Percentiles rank a stretch among this genome's conserved stretches.
phyloP scores from a whole-genome alignment of 2,113 vertebrate genomes.

The Laticauda colubrina region DNA sequence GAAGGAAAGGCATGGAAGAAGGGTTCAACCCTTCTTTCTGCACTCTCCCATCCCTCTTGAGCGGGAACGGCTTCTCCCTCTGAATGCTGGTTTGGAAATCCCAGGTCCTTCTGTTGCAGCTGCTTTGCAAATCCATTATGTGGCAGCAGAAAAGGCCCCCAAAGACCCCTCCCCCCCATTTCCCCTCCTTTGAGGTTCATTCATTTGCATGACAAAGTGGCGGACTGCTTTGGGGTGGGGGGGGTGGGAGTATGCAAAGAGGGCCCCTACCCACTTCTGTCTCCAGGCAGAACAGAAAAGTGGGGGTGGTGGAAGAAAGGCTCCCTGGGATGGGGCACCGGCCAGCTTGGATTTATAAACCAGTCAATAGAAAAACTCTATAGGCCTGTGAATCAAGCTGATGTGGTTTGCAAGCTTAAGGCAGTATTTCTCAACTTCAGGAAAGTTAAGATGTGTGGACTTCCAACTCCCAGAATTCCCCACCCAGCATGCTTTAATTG shows the following conservation, averaged over 20 bases:
- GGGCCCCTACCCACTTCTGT: constrained; percentile 5
- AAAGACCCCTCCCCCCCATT: not conserved
- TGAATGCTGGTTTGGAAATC: constrained; percentile 32
- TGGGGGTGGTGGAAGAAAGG: not conserved
- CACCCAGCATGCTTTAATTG: not conserved
- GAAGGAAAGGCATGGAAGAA: constrained; percentile 19
- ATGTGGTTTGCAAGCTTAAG: not conserved
- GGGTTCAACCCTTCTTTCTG: not conserved
- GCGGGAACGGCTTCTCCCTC: constrained; percentile 16
- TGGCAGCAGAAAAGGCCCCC: constrained; percentile 36
- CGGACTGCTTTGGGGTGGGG: constrained; percentile 61
- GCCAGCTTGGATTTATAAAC: not conserved
- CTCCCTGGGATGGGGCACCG: not conserved
- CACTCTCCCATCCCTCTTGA: not conserved
- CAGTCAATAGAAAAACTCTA: not conserved
- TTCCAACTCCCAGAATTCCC: too few relatives aligned
- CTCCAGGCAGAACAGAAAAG: not conserved
- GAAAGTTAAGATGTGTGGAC: too few relatives aligned
- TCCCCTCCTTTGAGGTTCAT: not conserved
- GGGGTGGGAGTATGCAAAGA: constrained; percentile 54
- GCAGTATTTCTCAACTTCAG: too few relatives aligned
- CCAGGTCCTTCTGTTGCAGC: constrained; percentile 42
- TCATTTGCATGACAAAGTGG: constrained; percentile 73
- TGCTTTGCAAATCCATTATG: constrained; percentile 61
- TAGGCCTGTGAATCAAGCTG: too few relatives aligned